Base-by-base conservation (phyloP, 2,888 invertebrate species). In the Drosophila phalerata region DNA sequence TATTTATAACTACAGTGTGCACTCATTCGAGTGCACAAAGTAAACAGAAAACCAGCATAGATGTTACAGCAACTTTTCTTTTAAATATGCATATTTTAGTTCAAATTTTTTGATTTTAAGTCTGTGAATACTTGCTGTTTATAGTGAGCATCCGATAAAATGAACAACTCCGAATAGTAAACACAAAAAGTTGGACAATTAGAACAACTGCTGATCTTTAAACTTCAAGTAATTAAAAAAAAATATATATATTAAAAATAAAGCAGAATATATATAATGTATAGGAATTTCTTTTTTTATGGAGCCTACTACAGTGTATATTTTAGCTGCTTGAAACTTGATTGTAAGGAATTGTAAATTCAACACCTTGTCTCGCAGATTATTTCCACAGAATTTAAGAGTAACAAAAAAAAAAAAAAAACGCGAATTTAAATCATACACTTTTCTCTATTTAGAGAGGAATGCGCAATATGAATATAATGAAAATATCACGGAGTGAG, bases 311-410 rank as follows among this genome's bases (percentile, higher is more conserved):
- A 22, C 22, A 22, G 2, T 19, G 19, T 19, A 19, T 1, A 19
- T 19, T 22, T 22, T 4, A 22, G 22, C 22, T 22, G 22, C 22
- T 22, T 30, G 38, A 32, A 43, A 60, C 37, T 15, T 22, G 40
- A 40, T 4, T 10, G 10, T 2, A 1, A n/a, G 30, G 32, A 53
- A 57, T 48, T 73, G 69, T 48, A 53, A 58, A 74, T 65, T 34
- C 38, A 57, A 53, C 65, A 69, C 65, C 61, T 73, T 57, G 25
- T 48, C 17, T 22, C 32, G 53, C 45, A 45, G 49, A 51, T 68
- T 30, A 57, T 47, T 68, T 68, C 25, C 52, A 34, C 73, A 53
- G 73, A 73, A 73, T 53, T 49, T 55, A 15, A n/a, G 38, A 51
- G 37, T 17, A 3, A 25, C 8, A 11, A 34, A 37, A 10, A 47